Base-by-base conservation (phyloP, 37 sponge, comb jelly and placozoan species). In the Aplysina aerophoba region DNA sequence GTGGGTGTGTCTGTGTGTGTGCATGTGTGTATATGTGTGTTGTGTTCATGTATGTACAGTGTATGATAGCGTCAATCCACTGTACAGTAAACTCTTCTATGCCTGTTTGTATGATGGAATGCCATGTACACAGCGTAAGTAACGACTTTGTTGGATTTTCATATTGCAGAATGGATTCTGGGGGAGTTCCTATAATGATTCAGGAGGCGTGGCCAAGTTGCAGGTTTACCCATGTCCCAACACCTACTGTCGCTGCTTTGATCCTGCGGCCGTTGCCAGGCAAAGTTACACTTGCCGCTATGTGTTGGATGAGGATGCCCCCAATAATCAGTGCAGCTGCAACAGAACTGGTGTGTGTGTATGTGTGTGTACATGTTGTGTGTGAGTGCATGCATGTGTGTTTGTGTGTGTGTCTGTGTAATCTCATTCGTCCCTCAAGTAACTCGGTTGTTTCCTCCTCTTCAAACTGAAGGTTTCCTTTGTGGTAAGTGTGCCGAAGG, bases 1-100 rank as follows among this genome's bases (percentile, higher is more conserved):
- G 82, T 81, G 82, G 57, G 82, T 81, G 82, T 81, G 59, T 81
- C 62, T 81, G 82, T 57, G 61, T 57, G 13, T 55, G 60, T 81
- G 60, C 17, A 5, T 5, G 59, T 55, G 82, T 55, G 59, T 5
- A 59, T 81, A n/a, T n/a, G n/a, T n/a, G n/a, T 20, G 22, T 31
- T 81, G 82, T 57, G 61, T 81, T 28, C 17, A 57, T 82, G 50
- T 44, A 8, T 44, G 50, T 44, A 3, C 3, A 44, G 8, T 44
- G 50, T n/a, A n/a, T n/a, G n/a, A n/a, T n/a, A n/a, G n/a, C n/a
- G n/a, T n/a, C n/a, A n/a, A n/a, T n/a, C n/a, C n/a, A n/a, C n/a
- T n/a, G n/a, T n/a, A n/a, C n/a, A n/a, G n/a, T n/a, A n/a, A n/a
- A n/a, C n/a, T n/a, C n/a, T n/a, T n/a, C n/a, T n/a, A n/a, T n/a